phyloP scores from a whole-genome alignment of 1,140 invertebrate species.

The Odontomachus brunneus region DNA sequence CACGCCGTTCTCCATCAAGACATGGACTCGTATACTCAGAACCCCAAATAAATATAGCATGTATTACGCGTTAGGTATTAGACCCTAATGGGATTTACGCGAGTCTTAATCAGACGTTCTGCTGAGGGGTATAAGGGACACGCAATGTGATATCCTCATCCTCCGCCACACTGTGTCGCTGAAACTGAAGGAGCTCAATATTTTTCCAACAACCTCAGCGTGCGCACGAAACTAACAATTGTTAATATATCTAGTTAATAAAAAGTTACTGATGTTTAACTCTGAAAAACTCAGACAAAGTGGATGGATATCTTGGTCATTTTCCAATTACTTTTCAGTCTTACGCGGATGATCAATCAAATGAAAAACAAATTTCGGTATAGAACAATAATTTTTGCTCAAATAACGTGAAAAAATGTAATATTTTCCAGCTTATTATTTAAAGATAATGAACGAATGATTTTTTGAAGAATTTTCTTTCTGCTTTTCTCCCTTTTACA shows the following conservation, averaged over 20 bases:
- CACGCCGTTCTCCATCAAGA: constrained; percentile 54
- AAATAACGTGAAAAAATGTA: neutral
- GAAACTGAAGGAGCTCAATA: neutral
- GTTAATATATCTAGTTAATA: neutral
- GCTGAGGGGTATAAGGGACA: constrained; percentile 55
- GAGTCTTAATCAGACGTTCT: constrained; percentile 68
- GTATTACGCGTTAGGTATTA: constrained; percentile 69
- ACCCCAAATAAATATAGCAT: constrained; percentile 64
- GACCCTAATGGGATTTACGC: constrained; percentile 70
- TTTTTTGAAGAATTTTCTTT: no score
- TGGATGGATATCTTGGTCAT: no score
- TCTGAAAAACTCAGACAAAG: no score
- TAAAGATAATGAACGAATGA: no score
- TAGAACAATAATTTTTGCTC: neutral
- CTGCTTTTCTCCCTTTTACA: no score
- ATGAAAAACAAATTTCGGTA: neutral
- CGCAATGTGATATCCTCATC: constrained; percentile 45
- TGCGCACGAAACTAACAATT: neutral
- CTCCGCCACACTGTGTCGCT: neutral
- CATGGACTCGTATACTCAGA: constrained; percentile 46
- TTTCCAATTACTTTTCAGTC: neutral
- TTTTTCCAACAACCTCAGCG: neutral
- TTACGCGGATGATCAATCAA: no score
- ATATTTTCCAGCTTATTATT: no score
- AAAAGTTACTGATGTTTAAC: neutral